Evolutionary conservation across 2,797 vertebrate genomes (phyloP).

Genomic region (Argentina silus): DNA sequence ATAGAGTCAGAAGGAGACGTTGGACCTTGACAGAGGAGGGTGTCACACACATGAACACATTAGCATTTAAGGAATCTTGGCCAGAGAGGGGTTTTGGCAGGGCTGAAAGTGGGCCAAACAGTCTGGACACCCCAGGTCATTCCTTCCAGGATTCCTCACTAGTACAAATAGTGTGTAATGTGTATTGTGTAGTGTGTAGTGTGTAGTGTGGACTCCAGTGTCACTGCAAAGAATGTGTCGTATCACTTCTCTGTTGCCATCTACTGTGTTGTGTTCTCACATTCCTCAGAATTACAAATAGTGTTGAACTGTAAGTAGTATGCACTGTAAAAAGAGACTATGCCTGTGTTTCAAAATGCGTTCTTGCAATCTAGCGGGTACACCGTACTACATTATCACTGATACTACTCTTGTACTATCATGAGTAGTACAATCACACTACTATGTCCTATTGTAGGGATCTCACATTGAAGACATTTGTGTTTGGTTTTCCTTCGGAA

Average conservation of each 20-base stretch:
- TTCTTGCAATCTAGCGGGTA: too few species aligned
- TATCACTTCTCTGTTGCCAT: constrained; percentile 31
- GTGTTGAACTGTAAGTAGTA: too few species aligned
- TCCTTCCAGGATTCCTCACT: constrained; percentile 39
- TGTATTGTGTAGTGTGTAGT: constrained; percentile 1
- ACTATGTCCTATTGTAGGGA: too few species aligned
- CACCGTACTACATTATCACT: too few species aligned
- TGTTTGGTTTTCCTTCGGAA: background rate
- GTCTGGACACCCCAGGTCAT: constrained; percentile 61
- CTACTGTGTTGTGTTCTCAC: background rate
- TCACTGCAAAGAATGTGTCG: constrained; percentile 52
- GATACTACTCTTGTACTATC: too few species aligned
- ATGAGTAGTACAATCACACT: too few species aligned
- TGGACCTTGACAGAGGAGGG: constrained; percentile 63
- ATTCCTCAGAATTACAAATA: background rate
- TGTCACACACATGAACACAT: constrained; percentile 70
- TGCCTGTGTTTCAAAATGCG: too few species aligned
- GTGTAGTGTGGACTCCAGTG: constrained; percentile 18
- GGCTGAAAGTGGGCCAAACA: constrained; percentile 78
- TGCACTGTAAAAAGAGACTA: too few species aligned
- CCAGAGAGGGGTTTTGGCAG: constrained; percentile 62
- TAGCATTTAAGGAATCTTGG: constrained; percentile 76
- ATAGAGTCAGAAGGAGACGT: background rate
- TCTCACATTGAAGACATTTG: too few species aligned
- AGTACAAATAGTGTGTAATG: constrained; percentile 23